These are phyloP conservation scores for Zeugodacus cucurbitae DNA, from an alignment of 1,140 invertebrate genomes.

Conservation along the genomic window DNA sequence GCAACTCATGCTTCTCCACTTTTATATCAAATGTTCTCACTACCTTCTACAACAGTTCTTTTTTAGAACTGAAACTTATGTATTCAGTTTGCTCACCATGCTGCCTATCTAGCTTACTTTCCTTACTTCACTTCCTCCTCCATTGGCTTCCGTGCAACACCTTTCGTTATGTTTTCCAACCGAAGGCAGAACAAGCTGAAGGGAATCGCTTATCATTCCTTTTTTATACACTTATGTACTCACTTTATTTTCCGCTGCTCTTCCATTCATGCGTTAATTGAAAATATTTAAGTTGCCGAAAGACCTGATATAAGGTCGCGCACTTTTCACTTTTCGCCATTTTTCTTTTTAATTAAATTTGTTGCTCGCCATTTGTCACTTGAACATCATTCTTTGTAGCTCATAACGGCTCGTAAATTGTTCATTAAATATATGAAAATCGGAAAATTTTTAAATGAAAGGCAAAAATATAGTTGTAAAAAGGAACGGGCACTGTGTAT, in stretches of 20 bases:
- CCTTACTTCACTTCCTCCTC: background rate
- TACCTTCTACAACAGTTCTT: background rate
- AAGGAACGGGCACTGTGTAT: background rate
- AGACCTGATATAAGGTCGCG: background rate
- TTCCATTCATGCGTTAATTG: background rate
- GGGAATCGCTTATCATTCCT: no score
- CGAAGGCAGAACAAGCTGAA: background rate
- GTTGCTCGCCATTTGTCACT: background rate
- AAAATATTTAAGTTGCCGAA: background rate
- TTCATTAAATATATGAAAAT: background rate
- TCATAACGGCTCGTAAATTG: background rate
- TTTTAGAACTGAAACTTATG: background rate
- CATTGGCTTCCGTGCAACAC: background rate
- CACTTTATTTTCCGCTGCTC: background rate
- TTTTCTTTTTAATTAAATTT: conserved; percentile 11
- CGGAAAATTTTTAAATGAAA: background rate
- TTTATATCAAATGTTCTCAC: background rate
- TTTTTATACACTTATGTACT: no score
- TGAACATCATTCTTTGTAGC: no score
- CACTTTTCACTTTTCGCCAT: background rate
- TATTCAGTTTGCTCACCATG: background rate
- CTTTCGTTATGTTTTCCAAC: background rate
- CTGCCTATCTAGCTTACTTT: background rate
- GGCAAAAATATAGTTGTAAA: background rate
- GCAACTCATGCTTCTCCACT: background rate